These are phyloP conservation scores for Gasteruption jaculator DNA, from an alignment of 2,888 invertebrate species.

Conservation along the genomic window DNA sequence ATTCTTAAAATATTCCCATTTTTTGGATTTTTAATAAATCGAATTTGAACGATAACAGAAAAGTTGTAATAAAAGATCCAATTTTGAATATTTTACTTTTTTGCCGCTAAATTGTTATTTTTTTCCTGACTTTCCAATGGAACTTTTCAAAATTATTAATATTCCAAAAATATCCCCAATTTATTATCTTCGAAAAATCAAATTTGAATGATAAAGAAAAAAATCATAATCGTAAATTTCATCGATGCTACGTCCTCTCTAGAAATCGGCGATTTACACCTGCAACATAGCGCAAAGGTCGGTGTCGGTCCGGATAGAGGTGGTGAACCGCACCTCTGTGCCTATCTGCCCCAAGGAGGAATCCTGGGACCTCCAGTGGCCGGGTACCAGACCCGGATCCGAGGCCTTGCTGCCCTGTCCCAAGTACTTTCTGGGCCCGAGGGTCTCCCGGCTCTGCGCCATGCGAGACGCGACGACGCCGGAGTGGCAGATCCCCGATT, in stretches of 20 bases:
- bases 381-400: conserved; percentile 69
- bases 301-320: conserved; percentile 62
- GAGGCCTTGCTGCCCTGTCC: conserved; percentile 65
- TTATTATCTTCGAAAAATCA: neutral
- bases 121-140: no score
- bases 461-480: conserved; percentile 62
- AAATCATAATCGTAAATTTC: no score
- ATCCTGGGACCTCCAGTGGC: conserved; percentile 61
- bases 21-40: no score
- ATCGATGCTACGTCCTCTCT: no score
- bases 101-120: no score
- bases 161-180: conserved; percentile 6
- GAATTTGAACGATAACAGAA: no score
- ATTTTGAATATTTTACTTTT: no score
- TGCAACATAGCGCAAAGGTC: conserved; percentile 67
- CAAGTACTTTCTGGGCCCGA: conserved; percentile 38
- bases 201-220: no score
- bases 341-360: conserved; percentile 58
- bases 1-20: no score
- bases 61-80: no score
- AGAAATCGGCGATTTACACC: conserved; percentile 75
- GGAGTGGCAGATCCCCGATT: conserved; percentile 73
- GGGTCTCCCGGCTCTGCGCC: conserved; percentile 55
- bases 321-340: conserved; percentile 59
- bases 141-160: neutral